Evolutionary conservation across 2,888 invertebrate genomes (phyloP).

Genomic region (Limnephilus lunatus): DNA sequence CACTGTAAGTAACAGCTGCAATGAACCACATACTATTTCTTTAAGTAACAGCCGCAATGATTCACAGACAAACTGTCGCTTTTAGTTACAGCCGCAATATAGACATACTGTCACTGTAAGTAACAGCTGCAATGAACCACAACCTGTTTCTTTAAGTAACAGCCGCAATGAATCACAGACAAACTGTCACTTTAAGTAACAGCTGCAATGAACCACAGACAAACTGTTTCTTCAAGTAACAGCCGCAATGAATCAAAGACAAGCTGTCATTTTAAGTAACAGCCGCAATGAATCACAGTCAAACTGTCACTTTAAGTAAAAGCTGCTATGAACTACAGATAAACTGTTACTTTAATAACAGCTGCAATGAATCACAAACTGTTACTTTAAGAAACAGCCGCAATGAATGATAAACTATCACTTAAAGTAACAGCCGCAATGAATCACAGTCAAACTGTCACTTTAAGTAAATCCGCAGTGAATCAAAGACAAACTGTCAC

Average conservation of each 20-base stretch:
- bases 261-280: neutral
- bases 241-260: neutral
- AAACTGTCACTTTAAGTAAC: neutral
- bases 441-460: neutral
- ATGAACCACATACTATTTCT: neutral
- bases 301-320: neutral
- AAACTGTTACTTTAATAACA: neutral
- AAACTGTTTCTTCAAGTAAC: neutral
- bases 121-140: neutral
- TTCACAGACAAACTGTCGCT: neutral
- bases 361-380: neutral
- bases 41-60: neutral
- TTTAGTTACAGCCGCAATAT: neutral
- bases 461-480: neutral
- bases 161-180: neutral
- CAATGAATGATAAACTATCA: neutral
- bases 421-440: neutral
- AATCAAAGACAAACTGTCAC: neutral
- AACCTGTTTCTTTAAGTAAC: too few relatives aligned
- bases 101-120: neutral
- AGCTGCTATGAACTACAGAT: neutral
- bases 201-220: neutral
- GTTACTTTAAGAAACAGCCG: neutral
- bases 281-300: neutral
- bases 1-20: neutral